Conservation (phyloP, 2,888 invertebrate species). For the Acronicta alni region DNA sequence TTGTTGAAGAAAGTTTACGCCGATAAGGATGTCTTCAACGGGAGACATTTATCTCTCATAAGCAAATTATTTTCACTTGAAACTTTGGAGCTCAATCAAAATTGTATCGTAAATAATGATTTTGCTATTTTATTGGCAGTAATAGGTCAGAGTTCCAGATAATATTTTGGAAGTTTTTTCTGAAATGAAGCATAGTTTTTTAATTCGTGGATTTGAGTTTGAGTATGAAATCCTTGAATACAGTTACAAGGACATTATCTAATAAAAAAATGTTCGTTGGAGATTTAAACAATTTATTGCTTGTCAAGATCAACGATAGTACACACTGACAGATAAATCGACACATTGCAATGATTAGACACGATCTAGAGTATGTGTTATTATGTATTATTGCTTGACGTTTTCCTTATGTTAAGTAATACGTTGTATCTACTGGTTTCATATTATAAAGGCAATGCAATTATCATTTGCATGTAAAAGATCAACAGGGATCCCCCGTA, state of each 20-base stretch:
- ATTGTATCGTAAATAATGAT: conserved; percentile 2
- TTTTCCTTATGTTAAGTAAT: conserved; percentile 31
- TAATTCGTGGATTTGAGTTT: not conserved
- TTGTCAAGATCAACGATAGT: conserved; percentile 45
- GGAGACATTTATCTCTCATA: conserved; percentile 48
- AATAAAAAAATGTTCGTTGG: not conserved
- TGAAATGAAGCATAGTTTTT: not conserved
- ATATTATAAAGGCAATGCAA: conserved; percentile 8
- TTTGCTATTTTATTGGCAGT: not conserved
- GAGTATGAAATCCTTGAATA: not conserved
- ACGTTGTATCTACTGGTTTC: conserved; percentile 8
- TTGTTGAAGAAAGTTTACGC: conserved; percentile 72
- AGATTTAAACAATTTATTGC: conserved; percentile 29
- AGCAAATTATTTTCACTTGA: conserved; percentile 45
- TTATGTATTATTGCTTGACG: conserved; percentile 12
- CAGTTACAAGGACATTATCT: no score
- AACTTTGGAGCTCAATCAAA: conserved; percentile 32
- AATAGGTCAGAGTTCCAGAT: not conserved
- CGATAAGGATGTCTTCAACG: conserved; percentile 67
- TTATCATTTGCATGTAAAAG: conserved; percentile 17
- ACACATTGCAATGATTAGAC: conserved; percentile 41
- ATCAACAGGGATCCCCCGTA: conserved; percentile 8
- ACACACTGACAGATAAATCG: conserved; percentile 28
- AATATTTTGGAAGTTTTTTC: not conserved
- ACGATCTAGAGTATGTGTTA: conserved; percentile 31